Base-by-base conservation (phyloP, 2,888 invertebrate species). In the Metellina segmentata region DNA sequence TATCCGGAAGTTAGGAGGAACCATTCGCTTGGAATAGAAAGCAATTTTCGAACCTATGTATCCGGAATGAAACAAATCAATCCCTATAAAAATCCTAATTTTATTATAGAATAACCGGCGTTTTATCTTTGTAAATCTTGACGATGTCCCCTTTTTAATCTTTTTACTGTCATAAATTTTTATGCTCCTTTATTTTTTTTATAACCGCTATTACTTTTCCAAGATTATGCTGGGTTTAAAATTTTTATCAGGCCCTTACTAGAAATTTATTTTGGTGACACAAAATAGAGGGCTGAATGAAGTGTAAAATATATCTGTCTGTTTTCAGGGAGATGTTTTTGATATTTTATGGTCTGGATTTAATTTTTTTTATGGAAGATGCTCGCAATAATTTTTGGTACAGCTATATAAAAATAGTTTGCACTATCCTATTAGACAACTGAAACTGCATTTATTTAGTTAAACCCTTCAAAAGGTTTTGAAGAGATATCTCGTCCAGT, bases 41-140 rank as follows among this genome's bases (percentile, higher is more conserved):
- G 81, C 81, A 81, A 81, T 81, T 81, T 81, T 81, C 81, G 70
- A 81, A 81, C 34, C 48, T 19, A 81, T 51, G 81, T 49, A 71
- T 70, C 81, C 70, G 81, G 81, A 81, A 81, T 81, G 70, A n/a
- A 16, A 49, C 70, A 70, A 81, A 81, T 70, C 70, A 70, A 61
- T 69, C n/a, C 19, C 70, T 61, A n/a, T 51, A 61, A 81, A 70
- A 81, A 49, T 34, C 70, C 20, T 69, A 69, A 81, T 49, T 81
- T 81, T 81, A 81, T 81, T 51, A 49, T 49, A n/a, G 48, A 81
- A 81, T 81, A 81, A 70, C 61, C 61, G 70, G 6, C 70, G n/a
- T 9, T 81, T 81, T 69, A 70, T 81, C 48, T 81, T 48, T 61
- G 7, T 48, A 61, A 34, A 79, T 69, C 16, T 61, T 16, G 61